These are phyloP conservation scores for Pipistrellus kuhlii DNA, from an alignment of 2,797 vertebrate species.

Conservation along the genomic window DNA sequence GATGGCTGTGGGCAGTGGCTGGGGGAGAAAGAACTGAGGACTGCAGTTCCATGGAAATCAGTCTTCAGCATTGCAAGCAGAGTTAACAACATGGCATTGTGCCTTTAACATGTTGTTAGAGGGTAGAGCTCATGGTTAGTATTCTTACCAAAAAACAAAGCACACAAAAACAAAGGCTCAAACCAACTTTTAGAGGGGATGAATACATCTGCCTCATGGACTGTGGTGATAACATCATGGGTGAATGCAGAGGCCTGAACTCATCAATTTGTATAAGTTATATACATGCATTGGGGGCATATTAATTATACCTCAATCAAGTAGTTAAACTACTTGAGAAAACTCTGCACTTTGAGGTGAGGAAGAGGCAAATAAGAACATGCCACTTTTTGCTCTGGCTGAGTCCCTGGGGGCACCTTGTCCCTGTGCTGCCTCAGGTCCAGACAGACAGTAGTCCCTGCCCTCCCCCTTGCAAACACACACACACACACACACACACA, in stretches of 20 bases:
- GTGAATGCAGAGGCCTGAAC: neutral
- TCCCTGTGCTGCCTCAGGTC: too few relatives aligned
- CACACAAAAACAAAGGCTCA: neutral
- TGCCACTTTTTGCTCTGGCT: neutral
- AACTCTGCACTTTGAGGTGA: neutral
- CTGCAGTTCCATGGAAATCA: neutral
- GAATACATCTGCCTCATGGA: neutral
- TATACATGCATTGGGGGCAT: neutral
- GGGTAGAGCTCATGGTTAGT: neutral
- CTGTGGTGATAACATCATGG: neutral
- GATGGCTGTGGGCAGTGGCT: too few relatives aligned
- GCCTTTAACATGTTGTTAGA: neutral
- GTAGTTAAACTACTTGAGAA: neutral
- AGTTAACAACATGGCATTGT: neutral
- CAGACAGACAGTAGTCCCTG: too few relatives aligned
- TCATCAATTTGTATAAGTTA: neutral
- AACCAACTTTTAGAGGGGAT: neutral
- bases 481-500: too few relatives aligned
- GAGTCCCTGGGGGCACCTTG: rapidly evolving
- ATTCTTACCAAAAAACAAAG: neutral
- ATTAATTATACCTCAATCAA: neutral
- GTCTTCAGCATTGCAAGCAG: rapidly evolving
- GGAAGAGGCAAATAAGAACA: neutral
- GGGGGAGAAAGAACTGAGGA: too few relatives aligned
- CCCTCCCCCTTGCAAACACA: too few relatives aligned